Evolutionary conservation across 2,113 vertebrate species (phyloP).

Genomic region (Leptobrachium ailaonicum): DNA sequence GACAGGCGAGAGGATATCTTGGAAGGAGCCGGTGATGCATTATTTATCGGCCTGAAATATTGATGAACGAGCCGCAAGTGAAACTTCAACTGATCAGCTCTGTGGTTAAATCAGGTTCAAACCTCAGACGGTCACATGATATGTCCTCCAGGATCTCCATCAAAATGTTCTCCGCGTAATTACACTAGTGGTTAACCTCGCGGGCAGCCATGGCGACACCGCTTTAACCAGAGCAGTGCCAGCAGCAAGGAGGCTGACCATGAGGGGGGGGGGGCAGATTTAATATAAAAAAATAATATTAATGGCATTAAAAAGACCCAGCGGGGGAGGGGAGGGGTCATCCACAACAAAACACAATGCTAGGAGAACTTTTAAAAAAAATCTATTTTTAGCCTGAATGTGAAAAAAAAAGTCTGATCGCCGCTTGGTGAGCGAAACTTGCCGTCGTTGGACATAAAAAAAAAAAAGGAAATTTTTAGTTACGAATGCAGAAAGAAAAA

Average conservation of each 20-base stretch:
- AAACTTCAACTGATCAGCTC: constrained; percentile 16
- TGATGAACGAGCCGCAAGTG: constrained; percentile 24
- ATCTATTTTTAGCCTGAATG: too few relatives aligned
- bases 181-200: constrained; percentile 23
- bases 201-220: too few relatives aligned
- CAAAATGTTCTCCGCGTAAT: neutral
- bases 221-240: too few relatives aligned
- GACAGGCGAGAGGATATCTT: too few relatives aligned
- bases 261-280: too few relatives aligned
- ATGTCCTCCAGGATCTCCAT: neutral
- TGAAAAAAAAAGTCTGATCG: too few relatives aligned
- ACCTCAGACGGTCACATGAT: constrained; percentile 14
- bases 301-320: neutral
- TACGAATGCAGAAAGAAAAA: too few relatives aligned
- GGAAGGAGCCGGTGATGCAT: neutral
- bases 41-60: constrained; percentile 37
- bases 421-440: too few relatives aligned
- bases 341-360: neutral
- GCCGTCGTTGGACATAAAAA: too few relatives aligned
- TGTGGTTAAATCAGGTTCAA: constrained; percentile 11
- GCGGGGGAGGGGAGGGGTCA: neutral
- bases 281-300: too few relatives aligned
- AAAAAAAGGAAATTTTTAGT: too few relatives aligned
- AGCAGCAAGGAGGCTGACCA: too few relatives aligned
- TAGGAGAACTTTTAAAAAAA: neutral